phyloP scores from a whole-genome alignment of 2,113 vertebrate species.

The mouse (Mus musculus) region DNA sequence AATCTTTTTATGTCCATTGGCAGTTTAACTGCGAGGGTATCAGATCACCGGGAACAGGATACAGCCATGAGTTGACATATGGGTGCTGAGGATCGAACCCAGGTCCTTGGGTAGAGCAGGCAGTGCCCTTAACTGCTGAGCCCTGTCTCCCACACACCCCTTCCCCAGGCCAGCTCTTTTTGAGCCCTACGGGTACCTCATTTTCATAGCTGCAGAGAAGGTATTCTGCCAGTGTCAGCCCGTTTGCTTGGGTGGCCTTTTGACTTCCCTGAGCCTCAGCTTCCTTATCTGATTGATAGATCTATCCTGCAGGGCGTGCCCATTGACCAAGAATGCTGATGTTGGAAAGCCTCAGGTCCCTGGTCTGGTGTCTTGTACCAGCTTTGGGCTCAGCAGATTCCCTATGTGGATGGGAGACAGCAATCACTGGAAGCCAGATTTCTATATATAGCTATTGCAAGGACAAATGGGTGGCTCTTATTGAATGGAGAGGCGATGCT shows the following conservation, averaged over 20 bases:
- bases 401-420: not conserved
- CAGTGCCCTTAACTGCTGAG: too few species aligned
- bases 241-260: not conserved
- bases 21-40: too few species aligned
- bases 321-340: not conserved
- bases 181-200: not conserved
- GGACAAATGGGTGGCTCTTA: not conserved
- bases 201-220: not conserved
- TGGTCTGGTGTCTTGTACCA: not conserved
- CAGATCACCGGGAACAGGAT: too few species aligned
- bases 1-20: too few species aligned
- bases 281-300: conserved; percentile 36
- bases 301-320: not conserved
- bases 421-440: not conserved
- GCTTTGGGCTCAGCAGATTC: not conserved
- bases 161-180: not conserved
- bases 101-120: too few species aligned
- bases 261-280: not conserved
- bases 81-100: too few species aligned
- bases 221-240: not conserved
- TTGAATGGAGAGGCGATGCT: not conserved
- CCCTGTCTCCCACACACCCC: too few species aligned
- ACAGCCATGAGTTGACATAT: too few species aligned
- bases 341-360: not conserved
- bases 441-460: not conserved